A percentile compares a stretch with the other conserved stretches of the same genome.
Conservation (phyloP, 2,797 vertebrate species). For the Pseudomugil gertrudae region DNA sequence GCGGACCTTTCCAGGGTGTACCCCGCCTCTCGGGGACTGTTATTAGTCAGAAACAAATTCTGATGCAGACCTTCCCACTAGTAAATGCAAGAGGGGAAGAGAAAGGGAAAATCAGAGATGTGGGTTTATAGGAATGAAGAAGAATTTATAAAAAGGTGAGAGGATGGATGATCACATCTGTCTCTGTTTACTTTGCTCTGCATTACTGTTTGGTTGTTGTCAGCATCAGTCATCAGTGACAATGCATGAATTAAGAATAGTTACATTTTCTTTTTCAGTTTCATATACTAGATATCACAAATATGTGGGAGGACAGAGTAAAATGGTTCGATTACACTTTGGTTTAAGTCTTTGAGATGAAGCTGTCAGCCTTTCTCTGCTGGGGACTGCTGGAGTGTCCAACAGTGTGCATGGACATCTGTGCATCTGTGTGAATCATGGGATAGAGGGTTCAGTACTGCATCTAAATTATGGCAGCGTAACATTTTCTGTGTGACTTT, state of each 20-base stretch:
- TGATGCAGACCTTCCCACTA: slow-evolving; percentile 48
- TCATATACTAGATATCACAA: slow-evolving; percentile 6
- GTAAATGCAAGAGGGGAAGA: slow-evolving; percentile 11
- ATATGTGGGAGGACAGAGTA: slow-evolving; percentile 1
- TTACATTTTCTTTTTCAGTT: slow-evolving; percentile 16
- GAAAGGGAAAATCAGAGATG: slow-evolving; percentile 7
- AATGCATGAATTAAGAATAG: slow-evolving; percentile 8
- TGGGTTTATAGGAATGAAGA: slow-evolving; percentile 11
- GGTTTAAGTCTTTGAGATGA: slow-evolving; percentile 1
- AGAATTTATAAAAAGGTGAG: slow-evolving; percentile 20
- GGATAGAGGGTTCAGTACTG: slow-evolving; percentile 30
- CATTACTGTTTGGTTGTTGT: slow-evolving; percentile 25
- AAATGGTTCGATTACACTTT: background rate
- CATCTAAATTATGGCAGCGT: slow-evolving; percentile 40
- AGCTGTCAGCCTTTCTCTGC: background rate
- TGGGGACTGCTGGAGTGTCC: background rate
- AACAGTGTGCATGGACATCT: slow-evolving; percentile 4
- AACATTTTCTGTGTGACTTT: slow-evolving; percentile 49
- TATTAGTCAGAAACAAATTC: slow-evolving; percentile 58
- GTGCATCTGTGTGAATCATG: slow-evolving; percentile 3
- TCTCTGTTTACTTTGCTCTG: slow-evolving; percentile 50
- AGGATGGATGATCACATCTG: slow-evolving; percentile 59
- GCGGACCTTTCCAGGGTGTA: no score
- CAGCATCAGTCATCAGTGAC: slow-evolving; percentile 24
- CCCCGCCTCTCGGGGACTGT: no score